Evolutionary conservation across 2,888 invertebrate species (phyloP), one percentile per base, ranked within the genome.

Genomic region (Petrophora chlorosata): DNA sequence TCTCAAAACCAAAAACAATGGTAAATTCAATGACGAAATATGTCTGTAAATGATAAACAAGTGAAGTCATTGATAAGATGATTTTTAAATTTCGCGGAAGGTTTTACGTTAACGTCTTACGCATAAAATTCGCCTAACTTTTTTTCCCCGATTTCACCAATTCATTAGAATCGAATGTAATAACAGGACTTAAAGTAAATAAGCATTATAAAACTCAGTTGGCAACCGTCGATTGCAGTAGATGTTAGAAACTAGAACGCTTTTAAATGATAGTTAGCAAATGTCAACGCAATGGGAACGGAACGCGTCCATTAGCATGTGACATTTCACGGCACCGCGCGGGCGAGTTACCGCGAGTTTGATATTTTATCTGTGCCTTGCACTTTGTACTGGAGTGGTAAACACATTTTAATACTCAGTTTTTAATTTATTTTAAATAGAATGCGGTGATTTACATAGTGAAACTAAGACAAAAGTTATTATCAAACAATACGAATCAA

Each of bases 241-340:
- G 15, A 9, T 52, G 52, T 10, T 15, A 29, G 28, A 52, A 42
- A 38, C 40, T 46, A 41, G 30, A 42, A 52, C 58, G 54, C 36
- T 53, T 53, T 5, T 47, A 44, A 61, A 46, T 42, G 46, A 32
- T 33, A 36, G 41, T 23, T 22, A 39, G 33, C 15, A 29, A 47
- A 41, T 47, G 35, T 42, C 48, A 35, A 34, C 19, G 10, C 3
- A 56, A 48, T 45, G 34, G 12, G 42, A 54, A 36, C 59, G 63
- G 76, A 75, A 72, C 72, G 69, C 58, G 51, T 38, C 65, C 57
- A 53, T 59, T 57, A 49, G 38, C 58, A 44, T 63, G 64, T 74
- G 74, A 70, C 70, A 71, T 72, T 60, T 62, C 22, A 9, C n/a
- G 3, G 17, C 25, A 17, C 5, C 9, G 17, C 3, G 34, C 35